Evolutionary conservation across 2,888 invertebrate species (phyloP).

Genomic region (Galerucella calmariensis): DNA sequence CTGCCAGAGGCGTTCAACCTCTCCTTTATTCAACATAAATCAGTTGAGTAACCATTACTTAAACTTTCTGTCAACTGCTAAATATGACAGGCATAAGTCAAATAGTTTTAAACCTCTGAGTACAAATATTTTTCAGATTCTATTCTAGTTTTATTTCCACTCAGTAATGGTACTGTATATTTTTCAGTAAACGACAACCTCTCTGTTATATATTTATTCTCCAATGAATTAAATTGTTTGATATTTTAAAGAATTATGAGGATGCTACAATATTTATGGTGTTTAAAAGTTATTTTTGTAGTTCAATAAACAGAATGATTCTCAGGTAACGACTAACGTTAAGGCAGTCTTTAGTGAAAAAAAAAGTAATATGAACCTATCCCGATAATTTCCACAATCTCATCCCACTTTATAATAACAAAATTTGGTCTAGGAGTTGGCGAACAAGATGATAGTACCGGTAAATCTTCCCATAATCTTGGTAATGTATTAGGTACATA

Average conservation of each 20-base stretch:
- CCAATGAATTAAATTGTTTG: slow-evolving; percentile 16
- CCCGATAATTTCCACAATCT: slow-evolving; percentile 18
- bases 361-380: slow-evolving; percentile 14
- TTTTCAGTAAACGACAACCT: too few relatives aligned
- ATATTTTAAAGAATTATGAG: slow-evolving; percentile 19
- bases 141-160: too few relatives aligned
- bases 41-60: too few relatives aligned
- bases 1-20: too few relatives aligned
- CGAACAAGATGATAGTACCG: background rate
- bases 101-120: too few relatives aligned
- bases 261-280: background rate
- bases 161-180: too few relatives aligned
- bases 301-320: slow-evolving; percentile 21
- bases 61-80: too few relatives aligned
- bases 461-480: background rate
- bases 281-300: background rate
- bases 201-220: too few relatives aligned
- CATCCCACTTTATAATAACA: slow-evolving; percentile 23
- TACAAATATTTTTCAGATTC: too few relatives aligned
- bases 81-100: too few relatives aligned
- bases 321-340: slow-evolving; percentile 24
- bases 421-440: slow-evolving; percentile 5
- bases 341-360: slow-evolving; percentile 29
- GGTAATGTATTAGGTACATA: background rate
- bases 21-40: too few relatives aligned